Conservation (phyloP, 2,797 vertebrate genomes). For the Lithobates sylvaticus region DNA sequence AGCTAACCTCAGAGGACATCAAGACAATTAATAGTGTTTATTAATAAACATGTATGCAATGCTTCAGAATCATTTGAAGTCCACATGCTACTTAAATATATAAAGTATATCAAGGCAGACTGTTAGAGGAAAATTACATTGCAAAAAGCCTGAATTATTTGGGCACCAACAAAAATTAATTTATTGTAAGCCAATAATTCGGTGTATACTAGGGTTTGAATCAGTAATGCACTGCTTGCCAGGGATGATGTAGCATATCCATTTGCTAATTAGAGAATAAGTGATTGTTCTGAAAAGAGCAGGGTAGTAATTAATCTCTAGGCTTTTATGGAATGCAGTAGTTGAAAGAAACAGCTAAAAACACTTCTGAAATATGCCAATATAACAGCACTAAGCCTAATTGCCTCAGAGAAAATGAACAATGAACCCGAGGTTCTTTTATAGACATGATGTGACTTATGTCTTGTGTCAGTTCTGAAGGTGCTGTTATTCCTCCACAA, state of each 20-base stretch:
- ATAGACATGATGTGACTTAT: not conserved
- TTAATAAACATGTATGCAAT: no score
- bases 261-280: conserved; percentile 52
- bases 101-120: not conserved
- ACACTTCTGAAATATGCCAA: no score
- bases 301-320: conserved; percentile 22
- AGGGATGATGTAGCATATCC: conserved; percentile 29
- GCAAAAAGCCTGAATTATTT: not conserved
- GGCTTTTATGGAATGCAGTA: conserved; percentile 9
- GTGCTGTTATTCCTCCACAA: not conserved
- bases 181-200: conserved; percentile 5
- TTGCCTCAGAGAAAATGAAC: not conserved
- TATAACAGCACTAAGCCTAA: no score
- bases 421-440: not conserved
- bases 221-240: conserved; percentile 9
- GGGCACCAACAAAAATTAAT: conserved; percentile 2
- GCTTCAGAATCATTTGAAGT: no score
- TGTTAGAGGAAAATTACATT: conserved; percentile 1
- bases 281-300: not conserved
- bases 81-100: not conserved
- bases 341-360: not conserved
- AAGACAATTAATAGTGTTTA: no score
- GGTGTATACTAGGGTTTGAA: not conserved
- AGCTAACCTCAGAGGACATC: not conserved
- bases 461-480: not conserved